Evolutionary conservation across 2,113 vertebrate genomes (phyloP), one percentile per base, ranked within the genome.

Genomic region (Nerophis lumbriciformis): DNA sequence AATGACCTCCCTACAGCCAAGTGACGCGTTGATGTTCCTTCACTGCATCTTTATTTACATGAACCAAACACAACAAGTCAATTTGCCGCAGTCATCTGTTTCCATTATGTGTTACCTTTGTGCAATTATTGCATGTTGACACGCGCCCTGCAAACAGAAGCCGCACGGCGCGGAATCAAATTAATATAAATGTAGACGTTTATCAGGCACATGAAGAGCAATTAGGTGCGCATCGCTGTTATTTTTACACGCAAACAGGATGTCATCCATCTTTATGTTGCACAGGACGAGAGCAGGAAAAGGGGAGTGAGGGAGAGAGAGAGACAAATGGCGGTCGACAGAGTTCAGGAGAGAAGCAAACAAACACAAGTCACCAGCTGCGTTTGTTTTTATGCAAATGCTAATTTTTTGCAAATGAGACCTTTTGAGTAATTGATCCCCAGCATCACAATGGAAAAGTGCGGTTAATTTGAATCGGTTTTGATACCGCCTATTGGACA

Each of bases 41-140:
- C 5, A 6, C 53, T 45, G 21, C 13, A 5, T 4, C 12, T 51
- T 51, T 51, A 12, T 39, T 7, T 6, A 12, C 42, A 45, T 12
- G 10, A 3, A 45, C 8, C 39, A 42, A 42, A 9, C 39, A 8
- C 38, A 39, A 45, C 42, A 45, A 45, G 42, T 45, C 8, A 42
- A 6, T 49, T 49, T 48, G 57, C 49, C 12, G 47, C 75, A 69
- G 72, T 59, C 51, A 79, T 81, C 75, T 69, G 65, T 84, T 76
- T 72, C 68, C 15, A 69, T 81, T 69, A 77, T 59, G 60, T 53
- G 14, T 68, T 53, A 68, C 61, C 72, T 66, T 61, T 1, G 19
- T 54, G 66, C 75, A 51, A 58, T 57, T 52, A 4, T 48, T 16
- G 36, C 50, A 53, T 42, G 50, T n/a, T 45, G 48, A 66, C 6